Conservation (phyloP, 2,797 vertebrate species). For the Lateolabrax maculatus region DNA sequence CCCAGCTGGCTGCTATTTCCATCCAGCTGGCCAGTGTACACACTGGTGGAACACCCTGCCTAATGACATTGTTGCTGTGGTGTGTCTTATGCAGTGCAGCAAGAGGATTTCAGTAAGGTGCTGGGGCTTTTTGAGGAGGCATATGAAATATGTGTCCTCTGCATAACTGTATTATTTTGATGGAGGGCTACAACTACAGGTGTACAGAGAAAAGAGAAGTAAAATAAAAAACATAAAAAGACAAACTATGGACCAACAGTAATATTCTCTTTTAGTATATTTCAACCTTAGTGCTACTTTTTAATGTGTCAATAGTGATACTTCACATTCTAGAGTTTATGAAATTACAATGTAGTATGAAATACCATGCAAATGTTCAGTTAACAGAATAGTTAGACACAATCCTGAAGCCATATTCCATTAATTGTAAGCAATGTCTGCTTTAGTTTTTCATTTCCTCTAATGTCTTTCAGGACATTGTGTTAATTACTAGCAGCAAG, state of each 20-base stretch:
- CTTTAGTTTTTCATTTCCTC: background rate
- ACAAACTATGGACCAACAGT: background rate
- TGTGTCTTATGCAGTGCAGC: background rate
- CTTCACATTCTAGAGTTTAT: background rate
- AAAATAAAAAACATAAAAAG: background rate
- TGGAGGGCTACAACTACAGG: background rate
- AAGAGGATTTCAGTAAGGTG: background rate
- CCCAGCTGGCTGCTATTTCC: slow-evolving; percentile 36
- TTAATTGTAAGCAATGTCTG: background rate
- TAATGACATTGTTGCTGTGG: slow-evolving; percentile 26
- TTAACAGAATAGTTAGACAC: background rate
- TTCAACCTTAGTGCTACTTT: background rate
- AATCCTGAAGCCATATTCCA: background rate
- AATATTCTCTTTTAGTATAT: background rate
- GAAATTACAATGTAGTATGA: background rate
- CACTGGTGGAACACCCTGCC: slow-evolving; percentile 14
- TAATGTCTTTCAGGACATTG: background rate
- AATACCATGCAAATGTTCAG: background rate
- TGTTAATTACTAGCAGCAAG: background rate
- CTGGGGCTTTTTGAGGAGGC: background rate
- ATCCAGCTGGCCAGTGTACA: slow-evolving; percentile 31
- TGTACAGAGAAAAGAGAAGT: background rate
- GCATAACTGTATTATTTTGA: background rate
- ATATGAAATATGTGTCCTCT: background rate
- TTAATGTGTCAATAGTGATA: background rate